Percentiles rank a stretch among this genome's conserved stretches.
Evolutionary conservation across 2,888 invertebrate species (phyloP).

Genomic region (Rotaria sp.): DNA sequence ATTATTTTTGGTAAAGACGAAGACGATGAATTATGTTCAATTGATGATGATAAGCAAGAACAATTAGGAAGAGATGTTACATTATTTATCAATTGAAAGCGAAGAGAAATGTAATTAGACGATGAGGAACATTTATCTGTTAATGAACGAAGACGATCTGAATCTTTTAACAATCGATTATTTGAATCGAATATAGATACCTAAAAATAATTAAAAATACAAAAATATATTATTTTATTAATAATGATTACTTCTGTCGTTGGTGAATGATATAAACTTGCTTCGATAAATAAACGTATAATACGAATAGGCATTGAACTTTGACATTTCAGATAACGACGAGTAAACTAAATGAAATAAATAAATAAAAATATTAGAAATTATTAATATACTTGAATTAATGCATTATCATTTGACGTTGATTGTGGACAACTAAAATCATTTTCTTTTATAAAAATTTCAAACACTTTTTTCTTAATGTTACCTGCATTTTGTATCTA

Average conservation of each 20-base stretch:
- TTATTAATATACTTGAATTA: not conserved
- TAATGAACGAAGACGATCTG: not conserved
- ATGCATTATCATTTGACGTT: not conserved
- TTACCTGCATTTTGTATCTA: constrained; percentile 6
- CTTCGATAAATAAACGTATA: not conserved
- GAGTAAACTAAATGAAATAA: not conserved
- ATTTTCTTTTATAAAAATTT: not conserved
- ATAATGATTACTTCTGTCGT: not conserved
- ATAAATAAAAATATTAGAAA: not conserved
- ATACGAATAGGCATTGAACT: not conserved
- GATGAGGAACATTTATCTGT: not conserved
- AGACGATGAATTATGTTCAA: not conserved
- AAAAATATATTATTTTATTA: not conserved
- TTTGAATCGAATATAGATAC: not conserved
- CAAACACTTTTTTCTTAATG: not conserved
- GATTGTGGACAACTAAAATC: not conserved
- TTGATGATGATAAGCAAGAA: not conserved
- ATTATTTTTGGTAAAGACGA: not conserved
- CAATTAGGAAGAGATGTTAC: not conserved
- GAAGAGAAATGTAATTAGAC: not conserved
- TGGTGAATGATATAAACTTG: not conserved
- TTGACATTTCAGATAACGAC: not conserved
- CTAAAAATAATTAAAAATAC: not conserved
- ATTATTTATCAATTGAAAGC: not conserved
- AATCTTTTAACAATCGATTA: not conserved